Evolutionary conservation across 2,888 invertebrate species (phyloP), one percentile per base, ranked within the genome.

Genomic region (Aleiodes alternator): DNA sequence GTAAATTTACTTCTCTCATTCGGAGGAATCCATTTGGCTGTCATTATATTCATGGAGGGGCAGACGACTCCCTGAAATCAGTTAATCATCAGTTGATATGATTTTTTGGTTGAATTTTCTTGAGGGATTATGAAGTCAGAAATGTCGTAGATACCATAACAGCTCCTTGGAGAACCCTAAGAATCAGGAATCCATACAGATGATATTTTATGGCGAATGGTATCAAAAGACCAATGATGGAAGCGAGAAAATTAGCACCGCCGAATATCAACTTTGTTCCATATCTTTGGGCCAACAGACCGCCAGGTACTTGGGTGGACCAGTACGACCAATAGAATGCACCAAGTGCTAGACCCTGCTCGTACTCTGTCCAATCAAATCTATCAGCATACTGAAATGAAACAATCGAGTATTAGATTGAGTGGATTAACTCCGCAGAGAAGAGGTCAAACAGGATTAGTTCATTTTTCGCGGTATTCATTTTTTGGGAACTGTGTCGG

Each of bases 11-110:
- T 93, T 66, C 95, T 91, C 85, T 96, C 95, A 80, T 94, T 91
- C 0, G 95, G 94, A 16, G 95, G 95, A 69, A 95, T 94, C 96
- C 95, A 96, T 80, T 92, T 91, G 0, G 94, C 94, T 82, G 94
- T 93, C 89, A 96, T 90, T 23, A 93, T 91, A 86, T 95, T 94
- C 93, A 95, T 94, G 1, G 94, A 92, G 0, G 95, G 95, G 91
- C 94, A 95, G 5, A 92, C 91, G 56, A 92, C 90, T 1, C 92
- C 92, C 92, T 92, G 72, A 53, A 86, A 83, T 69, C 76, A 11
- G 12, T 69, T 0, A 16, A 12, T 14, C 12, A 31, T 5, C 23
- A n/a, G 23, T 59, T 51, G 8, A 29, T 9, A 29, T 75, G 8
- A 57, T 31, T 31, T 9, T 57, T 12, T 16, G 23, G 12, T 57